These are phyloP conservation scores for Agrochola litura DNA, from an alignment of 2,888 invertebrate species.

Conservation along the genomic window DNA sequence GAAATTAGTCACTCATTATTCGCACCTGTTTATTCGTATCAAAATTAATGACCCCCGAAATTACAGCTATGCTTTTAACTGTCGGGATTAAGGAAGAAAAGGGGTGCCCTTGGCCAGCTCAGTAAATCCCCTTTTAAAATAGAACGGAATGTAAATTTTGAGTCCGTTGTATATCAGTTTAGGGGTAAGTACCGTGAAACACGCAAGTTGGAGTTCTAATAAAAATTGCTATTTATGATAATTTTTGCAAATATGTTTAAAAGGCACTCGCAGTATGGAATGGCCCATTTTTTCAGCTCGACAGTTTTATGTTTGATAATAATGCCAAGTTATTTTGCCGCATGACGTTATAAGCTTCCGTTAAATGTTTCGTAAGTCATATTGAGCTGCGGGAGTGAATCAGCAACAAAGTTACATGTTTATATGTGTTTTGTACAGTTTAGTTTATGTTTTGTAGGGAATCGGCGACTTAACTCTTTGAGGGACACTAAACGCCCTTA, in stretches of 20 bases:
- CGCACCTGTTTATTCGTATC: constrained; percentile 22
- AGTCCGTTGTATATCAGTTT: constrained; percentile 1
- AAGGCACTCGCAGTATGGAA: not conserved
- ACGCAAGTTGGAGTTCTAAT: constrained; percentile 18
- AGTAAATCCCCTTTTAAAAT: constrained; percentile 20
- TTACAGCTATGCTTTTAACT: constrained; percentile 13
- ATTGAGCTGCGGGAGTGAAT: not conserved
- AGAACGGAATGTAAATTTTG: constrained; percentile 25
- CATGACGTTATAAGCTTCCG: not conserved
- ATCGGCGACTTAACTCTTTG: too few species aligned
- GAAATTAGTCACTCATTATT: constrained; percentile 12
- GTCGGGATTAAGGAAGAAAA: not conserved
- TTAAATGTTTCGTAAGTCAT: constrained; percentile 2
- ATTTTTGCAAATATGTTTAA: not conserved
- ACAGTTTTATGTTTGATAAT: not conserved
- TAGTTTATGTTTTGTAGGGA: not conserved
- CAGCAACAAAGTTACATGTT: not conserved
- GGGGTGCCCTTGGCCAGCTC: not conserved
- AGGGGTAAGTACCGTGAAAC: constrained; percentile 11
- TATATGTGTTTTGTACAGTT: not conserved
- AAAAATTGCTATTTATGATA: constrained; percentile 29
- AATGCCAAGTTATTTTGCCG: not conserved
- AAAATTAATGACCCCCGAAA: constrained; percentile 40
- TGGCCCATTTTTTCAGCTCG: not conserved
- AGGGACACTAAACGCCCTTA: too few species aligned